phyloP scores from a whole-genome alignment of 2,113 vertebrate genomes.

The Cebus imitator region DNA sequence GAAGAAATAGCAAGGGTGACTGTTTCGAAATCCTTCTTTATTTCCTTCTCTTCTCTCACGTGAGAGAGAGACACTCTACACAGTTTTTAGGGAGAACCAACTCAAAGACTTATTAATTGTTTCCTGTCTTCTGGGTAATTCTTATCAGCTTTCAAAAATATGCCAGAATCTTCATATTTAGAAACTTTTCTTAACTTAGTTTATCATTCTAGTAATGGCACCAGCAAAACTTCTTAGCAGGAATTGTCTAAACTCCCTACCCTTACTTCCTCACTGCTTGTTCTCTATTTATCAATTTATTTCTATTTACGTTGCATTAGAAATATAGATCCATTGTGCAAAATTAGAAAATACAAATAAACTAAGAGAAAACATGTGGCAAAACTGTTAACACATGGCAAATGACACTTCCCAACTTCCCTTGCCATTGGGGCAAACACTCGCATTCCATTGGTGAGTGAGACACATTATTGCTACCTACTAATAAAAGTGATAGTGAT shows the following conservation, averaged over 20 bases:
- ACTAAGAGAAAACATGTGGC: background rate
- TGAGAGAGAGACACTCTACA: background rate
- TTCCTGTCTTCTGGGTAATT: slow-evolving; percentile 14
- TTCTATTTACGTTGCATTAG: background rate
- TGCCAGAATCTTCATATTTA: background rate
- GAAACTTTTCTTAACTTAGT: background rate
- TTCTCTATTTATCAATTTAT: background rate
- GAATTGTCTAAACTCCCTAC: background rate
- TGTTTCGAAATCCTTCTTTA: background rate
- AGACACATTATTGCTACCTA: background rate
- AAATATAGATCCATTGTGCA: background rate
- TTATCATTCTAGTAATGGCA: background rate
- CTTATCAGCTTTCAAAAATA: background rate
- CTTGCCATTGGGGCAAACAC: background rate
- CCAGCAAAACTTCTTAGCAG: background rate
- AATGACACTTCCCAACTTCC: background rate
- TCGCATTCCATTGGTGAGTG: background rate
- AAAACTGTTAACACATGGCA: background rate
- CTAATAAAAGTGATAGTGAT: background rate
- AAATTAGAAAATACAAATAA: background rate
- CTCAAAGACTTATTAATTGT: background rate
- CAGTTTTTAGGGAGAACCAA: background rate
- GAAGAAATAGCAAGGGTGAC: background rate
- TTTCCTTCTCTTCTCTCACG: background rate
- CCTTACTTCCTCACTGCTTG: background rate